A percentile compares a stretch with the other conserved stretches of the same genome.
Evolutionary conservation across 2,888 invertebrate species (phyloP).

Genomic region (Palloptera scutellata): DNA sequence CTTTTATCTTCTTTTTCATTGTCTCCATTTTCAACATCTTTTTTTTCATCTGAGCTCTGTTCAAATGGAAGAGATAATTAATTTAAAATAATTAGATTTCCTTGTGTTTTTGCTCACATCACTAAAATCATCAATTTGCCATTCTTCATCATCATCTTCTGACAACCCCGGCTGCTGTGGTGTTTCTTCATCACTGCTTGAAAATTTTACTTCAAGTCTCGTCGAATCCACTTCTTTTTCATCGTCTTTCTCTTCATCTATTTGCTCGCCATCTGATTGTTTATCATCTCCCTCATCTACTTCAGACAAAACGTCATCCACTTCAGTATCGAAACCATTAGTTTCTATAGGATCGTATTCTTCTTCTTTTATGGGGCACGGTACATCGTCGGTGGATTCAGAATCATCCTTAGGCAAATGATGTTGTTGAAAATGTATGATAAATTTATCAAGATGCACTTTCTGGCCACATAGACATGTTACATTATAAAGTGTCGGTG

Average conservation of each 20-base stretch:
- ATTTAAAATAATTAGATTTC: too few species aligned
- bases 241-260: too few species aligned
- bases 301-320: background rate
- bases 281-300: background rate
- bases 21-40: background rate
- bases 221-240: too few species aligned
- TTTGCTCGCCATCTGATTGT: background rate
- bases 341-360: background rate
- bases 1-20: constrained; percentile 16
- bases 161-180: too few species aligned
- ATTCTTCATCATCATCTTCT: too few species aligned
- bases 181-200: too few species aligned
- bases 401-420: constrained; percentile 9
- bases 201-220: too few species aligned
- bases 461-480: background rate
- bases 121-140: too few species aligned
- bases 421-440: background rate
- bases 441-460: background rate
- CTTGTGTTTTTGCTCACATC: too few species aligned
- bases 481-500: background rate
- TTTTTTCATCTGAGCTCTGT: too few species aligned
- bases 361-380: constrained; percentile 4
- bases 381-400: background rate
- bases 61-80: too few species aligned
- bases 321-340: background rate